Percentiles rank a stretch among this genome's conserved stretches.
Conservation (phyloP, 2,113 vertebrate species). For the Aplodontia rufa region DNA sequence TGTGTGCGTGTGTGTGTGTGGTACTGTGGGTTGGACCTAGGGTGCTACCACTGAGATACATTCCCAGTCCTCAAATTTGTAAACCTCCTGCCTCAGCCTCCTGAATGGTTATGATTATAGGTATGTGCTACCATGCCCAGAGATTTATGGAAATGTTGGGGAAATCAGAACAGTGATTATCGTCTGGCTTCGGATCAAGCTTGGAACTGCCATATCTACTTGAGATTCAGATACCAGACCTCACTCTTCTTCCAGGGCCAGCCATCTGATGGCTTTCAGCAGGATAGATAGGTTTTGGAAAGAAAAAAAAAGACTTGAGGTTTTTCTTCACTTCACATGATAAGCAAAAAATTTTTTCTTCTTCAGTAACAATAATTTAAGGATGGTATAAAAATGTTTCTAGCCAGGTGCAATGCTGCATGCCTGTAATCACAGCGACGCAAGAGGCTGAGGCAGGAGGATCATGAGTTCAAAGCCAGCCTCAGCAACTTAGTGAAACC, state of each 20-base stretch:
- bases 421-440: no score
- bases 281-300: background rate
- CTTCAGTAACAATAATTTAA: background rate
- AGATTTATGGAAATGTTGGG: background rate
- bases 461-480: no score
- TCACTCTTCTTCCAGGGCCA: background rate
- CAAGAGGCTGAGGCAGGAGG: no score
- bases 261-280: background rate
- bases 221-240: background rate
- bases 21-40: no score
- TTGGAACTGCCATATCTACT: background rate
- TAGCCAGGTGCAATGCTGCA: no score
- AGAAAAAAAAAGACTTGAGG: background rate
- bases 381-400: no score
- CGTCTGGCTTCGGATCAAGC: background rate
- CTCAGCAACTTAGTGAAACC: no score
- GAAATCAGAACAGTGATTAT: background rate
- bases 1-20: no score
- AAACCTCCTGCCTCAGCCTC: no score
- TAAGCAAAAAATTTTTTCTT: slow-evolving; percentile 18
- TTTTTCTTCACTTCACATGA: background rate
- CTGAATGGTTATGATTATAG: background rate
- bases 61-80: no score
- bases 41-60: no score
- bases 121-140: background rate